Evolutionary conservation across 2,888 invertebrate species (phyloP).

Genomic region (Drosophila meridiana): DNA sequence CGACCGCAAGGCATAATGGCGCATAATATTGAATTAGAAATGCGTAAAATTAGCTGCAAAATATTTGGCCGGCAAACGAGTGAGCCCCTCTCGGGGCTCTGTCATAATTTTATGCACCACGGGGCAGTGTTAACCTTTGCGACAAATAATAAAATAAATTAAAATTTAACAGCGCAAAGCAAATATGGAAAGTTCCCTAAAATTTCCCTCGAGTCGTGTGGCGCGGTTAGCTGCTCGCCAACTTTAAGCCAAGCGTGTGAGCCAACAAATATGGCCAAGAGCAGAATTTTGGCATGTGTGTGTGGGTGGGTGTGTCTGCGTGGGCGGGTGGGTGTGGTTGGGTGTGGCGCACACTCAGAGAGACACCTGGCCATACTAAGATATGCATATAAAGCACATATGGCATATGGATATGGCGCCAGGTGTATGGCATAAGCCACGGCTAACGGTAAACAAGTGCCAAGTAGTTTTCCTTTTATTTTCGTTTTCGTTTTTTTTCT

Average conservation of each 20-base stretch:
- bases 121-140: slow-evolving; percentile 43
- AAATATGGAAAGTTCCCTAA: slow-evolving; percentile 49
- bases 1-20: slow-evolving; percentile 47
- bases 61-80: slow-evolving; percentile 33
- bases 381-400: slow-evolving; percentile 52
- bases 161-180: slow-evolving; percentile 45
- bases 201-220: slow-evolving; percentile 45
- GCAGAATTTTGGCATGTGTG: neutral
- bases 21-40: slow-evolving; percentile 63
- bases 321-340: neutral
- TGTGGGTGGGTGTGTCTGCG: neutral
- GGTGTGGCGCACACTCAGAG: neutral
- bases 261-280: slow-evolving; percentile 29
- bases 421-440: slow-evolving; percentile 36
- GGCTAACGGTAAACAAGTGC: slow-evolving; percentile 36
- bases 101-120: slow-evolving; percentile 45
- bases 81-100: neutral
- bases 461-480: slow-evolving; percentile 30
- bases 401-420: slow-evolving; percentile 44
- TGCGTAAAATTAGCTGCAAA: slow-evolving; percentile 66
- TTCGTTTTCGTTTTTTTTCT: neutral
- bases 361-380: slow-evolving; percentile 34
- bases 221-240: slow-evolving; percentile 17
- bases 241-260: slow-evolving; percentile 35
- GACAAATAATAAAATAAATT: slow-evolving; percentile 49